Conservation (phyloP, 2,113 vertebrate genomes). For the Centropus unirufus region DNA sequence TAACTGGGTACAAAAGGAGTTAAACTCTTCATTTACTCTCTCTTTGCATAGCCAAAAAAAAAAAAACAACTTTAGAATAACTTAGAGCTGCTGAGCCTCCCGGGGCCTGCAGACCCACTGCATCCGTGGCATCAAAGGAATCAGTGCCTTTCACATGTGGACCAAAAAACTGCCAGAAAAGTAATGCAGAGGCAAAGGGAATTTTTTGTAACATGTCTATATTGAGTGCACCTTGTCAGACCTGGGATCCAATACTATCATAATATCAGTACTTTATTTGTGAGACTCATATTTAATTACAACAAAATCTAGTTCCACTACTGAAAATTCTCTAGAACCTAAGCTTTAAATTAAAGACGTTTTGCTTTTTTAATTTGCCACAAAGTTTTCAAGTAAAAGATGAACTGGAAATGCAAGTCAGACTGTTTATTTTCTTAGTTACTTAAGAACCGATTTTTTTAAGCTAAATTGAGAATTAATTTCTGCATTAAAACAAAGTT, state of each 20-base stretch:
- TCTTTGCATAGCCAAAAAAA: not conserved
- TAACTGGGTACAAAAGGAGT: not conserved
- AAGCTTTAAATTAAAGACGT: not conserved
- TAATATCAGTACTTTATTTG: not conserved
- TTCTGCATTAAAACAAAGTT: not conserved
- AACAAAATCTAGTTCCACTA: not conserved
- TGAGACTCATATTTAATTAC: not conserved
- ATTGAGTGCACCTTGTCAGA: not conserved
- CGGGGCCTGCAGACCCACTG: not conserved
- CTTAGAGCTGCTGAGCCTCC: not conserved
- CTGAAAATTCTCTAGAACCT: not conserved
- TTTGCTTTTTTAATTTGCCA: not conserved
- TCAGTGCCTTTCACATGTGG: not conserved
- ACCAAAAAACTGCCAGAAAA: not conserved
- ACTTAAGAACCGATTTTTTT: accelerated
- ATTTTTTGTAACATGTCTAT: accelerated
- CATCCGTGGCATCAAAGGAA: not conserved
- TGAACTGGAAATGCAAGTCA: not conserved
- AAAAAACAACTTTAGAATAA: not conserved
- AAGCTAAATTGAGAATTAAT: not conserved
- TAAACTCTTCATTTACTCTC: not conserved
- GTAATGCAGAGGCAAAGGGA: not conserved
- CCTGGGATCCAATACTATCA: not conserved
- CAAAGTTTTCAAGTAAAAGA: not conserved
- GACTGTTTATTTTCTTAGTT: not conserved